Conservation (phyloP, 2,797 vertebrate species). For the Parotocinclus haroldoi region DNA sequence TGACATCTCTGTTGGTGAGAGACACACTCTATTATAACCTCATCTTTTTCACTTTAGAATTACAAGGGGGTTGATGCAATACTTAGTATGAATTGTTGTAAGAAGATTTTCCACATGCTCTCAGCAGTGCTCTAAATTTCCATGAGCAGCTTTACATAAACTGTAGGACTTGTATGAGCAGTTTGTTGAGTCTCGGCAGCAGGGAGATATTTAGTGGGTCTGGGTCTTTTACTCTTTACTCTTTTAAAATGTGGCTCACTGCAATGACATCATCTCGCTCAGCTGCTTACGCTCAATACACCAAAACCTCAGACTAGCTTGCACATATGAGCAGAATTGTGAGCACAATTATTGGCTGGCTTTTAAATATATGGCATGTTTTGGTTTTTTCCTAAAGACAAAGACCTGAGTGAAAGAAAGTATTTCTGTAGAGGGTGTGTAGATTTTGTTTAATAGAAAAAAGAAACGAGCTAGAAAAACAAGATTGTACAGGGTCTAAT, state of each 20-base stretch:
- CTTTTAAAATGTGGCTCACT: slow-evolving; percentile 56
- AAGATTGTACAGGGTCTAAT: slow-evolving; percentile 5
- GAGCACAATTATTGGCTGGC: slow-evolving; percentile 53
- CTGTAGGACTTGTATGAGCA: slow-evolving; percentile 13
- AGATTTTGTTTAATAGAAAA: background rate
- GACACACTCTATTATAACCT: background rate
- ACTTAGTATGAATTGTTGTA: slow-evolving; percentile 26
- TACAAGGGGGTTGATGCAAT: slow-evolving; percentile 26
- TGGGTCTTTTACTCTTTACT: slow-evolving; percentile 48
- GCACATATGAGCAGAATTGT: slow-evolving; percentile 34
- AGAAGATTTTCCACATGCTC: slow-evolving; percentile 20
- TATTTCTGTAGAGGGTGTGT: slow-evolving; percentile 32
- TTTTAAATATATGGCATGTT: slow-evolving; percentile 28
- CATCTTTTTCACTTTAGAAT: slow-evolving; percentile 22
- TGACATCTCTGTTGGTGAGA: no score
- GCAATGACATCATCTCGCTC: slow-evolving; percentile 61
- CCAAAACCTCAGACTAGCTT: slow-evolving; percentile 42
- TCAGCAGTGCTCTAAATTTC: slow-evolving; percentile 25
- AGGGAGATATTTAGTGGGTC: slow-evolving; percentile 41
- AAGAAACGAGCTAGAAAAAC: slow-evolving; percentile 9
- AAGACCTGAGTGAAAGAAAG: slow-evolving; percentile 26
- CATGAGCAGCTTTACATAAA: slow-evolving; percentile 14
- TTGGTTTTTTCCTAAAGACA: background rate
- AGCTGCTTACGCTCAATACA: slow-evolving; percentile 34
- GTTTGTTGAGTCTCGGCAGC: slow-evolving; percentile 37